A percentile compares a stretch with the other conserved stretches of the same genome.
Evolutionary conservation across 2,113 vertebrate species (phyloP).

Genomic region (Pristiophorus japonicus): DNA sequence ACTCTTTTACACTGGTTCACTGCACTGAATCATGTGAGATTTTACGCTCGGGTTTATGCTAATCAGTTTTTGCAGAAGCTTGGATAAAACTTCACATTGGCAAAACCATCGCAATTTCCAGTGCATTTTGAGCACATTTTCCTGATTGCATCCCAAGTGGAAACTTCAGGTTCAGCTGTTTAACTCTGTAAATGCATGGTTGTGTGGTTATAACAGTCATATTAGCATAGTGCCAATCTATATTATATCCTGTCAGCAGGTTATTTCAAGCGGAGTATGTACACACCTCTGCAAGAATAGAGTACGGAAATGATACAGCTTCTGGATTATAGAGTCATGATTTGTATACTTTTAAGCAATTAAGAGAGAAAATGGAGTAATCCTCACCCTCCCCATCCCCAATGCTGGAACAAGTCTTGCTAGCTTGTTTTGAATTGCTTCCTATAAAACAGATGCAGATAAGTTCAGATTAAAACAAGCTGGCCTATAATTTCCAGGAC

Average conservation of each 20-base stretch:
- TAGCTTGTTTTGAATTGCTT: neutral
- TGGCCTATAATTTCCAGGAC: neutral
- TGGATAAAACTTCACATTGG: neutral
- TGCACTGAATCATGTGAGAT: neutral
- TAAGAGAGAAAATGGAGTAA: neutral
- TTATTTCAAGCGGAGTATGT: constrained; percentile 5
- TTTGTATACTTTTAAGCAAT: neutral
- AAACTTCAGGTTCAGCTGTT: neutral
- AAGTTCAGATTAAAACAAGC: neutral
- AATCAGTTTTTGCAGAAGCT: neutral
- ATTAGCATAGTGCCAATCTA: neutral
- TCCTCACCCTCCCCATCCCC: neutral
- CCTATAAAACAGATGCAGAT: too few species aligned
- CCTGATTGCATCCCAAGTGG: too few species aligned
- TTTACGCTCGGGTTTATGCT: neutral
- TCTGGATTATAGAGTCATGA: neutral
- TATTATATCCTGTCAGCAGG: too few species aligned
- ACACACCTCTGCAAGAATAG: neutral
- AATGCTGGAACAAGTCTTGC: neutral
- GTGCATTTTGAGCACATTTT: neutral
- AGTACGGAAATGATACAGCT: neutral
- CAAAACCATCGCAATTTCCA: neutral
- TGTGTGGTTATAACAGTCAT: neutral
- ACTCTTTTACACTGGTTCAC: neutral
- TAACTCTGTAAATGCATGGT: neutral